These are phyloP conservation scores for Brachymystax lenok DNA, from an alignment of 2,797 vertebrate species.

Conservation along the genomic window DNA sequence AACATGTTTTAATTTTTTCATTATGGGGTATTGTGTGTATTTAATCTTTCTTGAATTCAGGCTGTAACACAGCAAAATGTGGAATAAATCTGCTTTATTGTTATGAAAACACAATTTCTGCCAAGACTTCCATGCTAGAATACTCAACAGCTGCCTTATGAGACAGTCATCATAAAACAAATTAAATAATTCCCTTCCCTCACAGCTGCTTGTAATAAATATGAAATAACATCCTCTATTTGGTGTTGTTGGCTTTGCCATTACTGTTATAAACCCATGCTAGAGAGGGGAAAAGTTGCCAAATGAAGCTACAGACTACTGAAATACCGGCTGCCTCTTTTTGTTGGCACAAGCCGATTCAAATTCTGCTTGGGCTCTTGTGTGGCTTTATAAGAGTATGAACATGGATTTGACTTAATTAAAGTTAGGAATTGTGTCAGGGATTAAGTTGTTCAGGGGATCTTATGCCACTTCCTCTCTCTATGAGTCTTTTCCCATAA, in stretches of 20 bases:
- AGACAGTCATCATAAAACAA: neutral
- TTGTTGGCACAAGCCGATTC: slow-evolving; percentile 42
- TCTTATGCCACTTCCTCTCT: slow-evolving; percentile 64
- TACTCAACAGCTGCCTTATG: neutral
- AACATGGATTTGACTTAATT: slow-evolving; percentile 77
- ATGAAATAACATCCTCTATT: slow-evolving; percentile 31
- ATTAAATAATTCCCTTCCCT: slow-evolving; percentile 16
- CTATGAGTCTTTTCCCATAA: slow-evolving; percentile 54
- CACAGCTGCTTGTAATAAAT: slow-evolving; percentile 31
- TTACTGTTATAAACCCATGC: neutral
- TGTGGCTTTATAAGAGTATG: slow-evolving; percentile 63
- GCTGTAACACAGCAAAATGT: too few relatives aligned
- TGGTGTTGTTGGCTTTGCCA: slow-evolving; percentile 29
- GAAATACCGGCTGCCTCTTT: slow-evolving; percentile 28
- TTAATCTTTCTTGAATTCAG: too few relatives aligned
- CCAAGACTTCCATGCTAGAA: neutral
- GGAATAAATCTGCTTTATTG: neutral
- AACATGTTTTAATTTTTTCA: too few relatives aligned
- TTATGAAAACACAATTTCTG: neutral
- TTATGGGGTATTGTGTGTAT: too few relatives aligned
- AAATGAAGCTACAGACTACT: slow-evolving; percentile 12
- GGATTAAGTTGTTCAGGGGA: slow-evolving; percentile 79
- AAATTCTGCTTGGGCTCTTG: slow-evolving; percentile 56
- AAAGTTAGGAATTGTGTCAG: slow-evolving; percentile 77
- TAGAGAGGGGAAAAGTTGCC: slow-evolving; percentile 22